Evolutionary conservation across 2,113 vertebrate genomes (phyloP).

Genomic region (Felis chaus): DNA sequence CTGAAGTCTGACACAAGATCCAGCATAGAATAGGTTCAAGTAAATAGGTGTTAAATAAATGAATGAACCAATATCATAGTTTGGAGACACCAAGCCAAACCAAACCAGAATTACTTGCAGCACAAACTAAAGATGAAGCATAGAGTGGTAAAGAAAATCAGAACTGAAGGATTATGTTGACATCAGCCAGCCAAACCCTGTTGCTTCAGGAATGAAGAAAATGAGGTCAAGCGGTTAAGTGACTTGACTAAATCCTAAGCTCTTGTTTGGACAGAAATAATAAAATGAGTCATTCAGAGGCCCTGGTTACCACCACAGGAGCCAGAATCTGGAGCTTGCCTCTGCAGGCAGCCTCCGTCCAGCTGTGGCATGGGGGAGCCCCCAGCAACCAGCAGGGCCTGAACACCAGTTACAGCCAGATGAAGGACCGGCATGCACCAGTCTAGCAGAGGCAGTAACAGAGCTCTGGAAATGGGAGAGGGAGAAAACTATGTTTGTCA

Average conservation of each 20-base stretch:
- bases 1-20: not conserved
- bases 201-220: not conserved
- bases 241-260: not conserved
- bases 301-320: not conserved
- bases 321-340: not conserved
- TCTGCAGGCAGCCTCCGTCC: not conserved
- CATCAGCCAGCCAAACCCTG: not conserved
- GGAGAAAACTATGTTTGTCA: not conserved
- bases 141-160: constrained; percentile 1
- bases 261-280: constrained; percentile 10
- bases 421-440: not conserved
- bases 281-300: not conserved
- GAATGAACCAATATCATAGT: not conserved
- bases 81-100: not conserved
- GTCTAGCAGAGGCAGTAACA: not conserved
- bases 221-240: not conserved
- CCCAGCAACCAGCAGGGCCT: not conserved
- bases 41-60: not conserved
- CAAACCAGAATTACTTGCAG: not conserved
- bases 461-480: not conserved
- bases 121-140: not conserved
- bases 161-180: not conserved
- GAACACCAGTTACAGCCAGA: not conserved
- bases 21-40: not conserved
- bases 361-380: not conserved